Evolutionary conservation across 1,140 invertebrate species (phyloP).

Genomic region (Drosophila ficusphila): DNA sequence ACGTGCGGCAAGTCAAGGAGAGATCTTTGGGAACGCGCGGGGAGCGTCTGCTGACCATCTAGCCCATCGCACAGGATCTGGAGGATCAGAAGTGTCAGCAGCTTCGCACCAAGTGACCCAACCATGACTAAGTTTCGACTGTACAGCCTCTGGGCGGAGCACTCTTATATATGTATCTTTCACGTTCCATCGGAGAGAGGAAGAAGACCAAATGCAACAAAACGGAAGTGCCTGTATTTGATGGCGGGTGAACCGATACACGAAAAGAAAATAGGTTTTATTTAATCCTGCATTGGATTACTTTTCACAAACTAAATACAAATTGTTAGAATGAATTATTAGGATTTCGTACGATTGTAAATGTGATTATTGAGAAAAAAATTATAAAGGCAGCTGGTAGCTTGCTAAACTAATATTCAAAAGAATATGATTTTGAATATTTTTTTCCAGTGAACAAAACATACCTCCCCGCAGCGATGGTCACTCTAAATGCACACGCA

Average conservation of each 20-base stretch:
- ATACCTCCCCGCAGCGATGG: not conserved
- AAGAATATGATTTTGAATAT: too few species aligned
- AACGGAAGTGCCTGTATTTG: conserved; percentile 24
- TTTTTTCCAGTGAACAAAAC: conserved; percentile 7
- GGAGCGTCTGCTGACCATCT: conserved; percentile 34
- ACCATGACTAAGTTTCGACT: conserved; percentile 27
- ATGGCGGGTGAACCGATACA: conserved; percentile 3
- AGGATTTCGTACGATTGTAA: too few species aligned
- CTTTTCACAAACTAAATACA: too few species aligned
- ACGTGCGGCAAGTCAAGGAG: conserved; percentile 20
- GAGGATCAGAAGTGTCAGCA: conserved; percentile 37
- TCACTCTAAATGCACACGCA: conserved; percentile 13
- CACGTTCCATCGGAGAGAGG: conserved; percentile 19
- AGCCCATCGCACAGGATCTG: conserved; percentile 6
- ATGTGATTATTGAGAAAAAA: too few species aligned
- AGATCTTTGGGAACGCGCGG: conserved; percentile 48
- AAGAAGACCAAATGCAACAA: conserved; percentile 17
- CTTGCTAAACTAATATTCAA: too few species aligned
- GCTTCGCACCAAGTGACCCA: conserved; percentile 17
- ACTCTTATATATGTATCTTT: conserved; percentile 17
- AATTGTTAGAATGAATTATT: too few species aligned
- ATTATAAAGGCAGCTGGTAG: too few species aligned
- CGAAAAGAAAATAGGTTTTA: not conserved
- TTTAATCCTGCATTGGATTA: not conserved
- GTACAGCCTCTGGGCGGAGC: conserved; percentile 20